Percentiles rank a stretch among this genome's conserved stretches.
Evolutionary conservation across 2,113 vertebrate species (phyloP).

Genomic region (Gymnogyps californianus): DNA sequence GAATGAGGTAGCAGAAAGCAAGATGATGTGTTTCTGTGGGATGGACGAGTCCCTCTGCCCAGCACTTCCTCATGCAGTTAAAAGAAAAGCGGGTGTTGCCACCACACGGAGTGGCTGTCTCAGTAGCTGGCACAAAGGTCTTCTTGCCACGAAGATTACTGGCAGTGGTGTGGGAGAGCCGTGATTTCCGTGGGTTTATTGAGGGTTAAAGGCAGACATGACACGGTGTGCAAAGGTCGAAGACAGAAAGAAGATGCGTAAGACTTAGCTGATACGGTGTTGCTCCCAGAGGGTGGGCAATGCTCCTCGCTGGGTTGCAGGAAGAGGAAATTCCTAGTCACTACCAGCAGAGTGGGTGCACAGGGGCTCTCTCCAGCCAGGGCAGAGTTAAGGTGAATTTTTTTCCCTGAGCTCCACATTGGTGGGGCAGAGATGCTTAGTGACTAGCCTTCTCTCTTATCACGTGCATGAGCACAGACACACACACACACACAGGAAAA

Average conservation of each 20-base stretch:
- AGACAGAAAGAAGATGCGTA: not conserved
- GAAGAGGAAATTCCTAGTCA: not conserved
- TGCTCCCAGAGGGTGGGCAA: not conserved
- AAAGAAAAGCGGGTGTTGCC: not conserved
- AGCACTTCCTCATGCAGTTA: not conserved
- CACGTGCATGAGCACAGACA: not conserved
- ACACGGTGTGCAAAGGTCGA: not conserved
- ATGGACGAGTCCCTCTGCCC: not conserved
- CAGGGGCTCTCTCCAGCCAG: not conserved
- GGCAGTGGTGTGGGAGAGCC: not conserved
- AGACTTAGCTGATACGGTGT: not conserved
- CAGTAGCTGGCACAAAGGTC: not conserved
- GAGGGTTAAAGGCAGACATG: not conserved
- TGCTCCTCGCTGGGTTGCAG: not conserved
- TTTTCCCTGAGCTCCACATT: not conserved
- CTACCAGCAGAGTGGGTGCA: not conserved
- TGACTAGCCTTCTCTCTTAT: not conserved
- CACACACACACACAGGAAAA: not conserved
- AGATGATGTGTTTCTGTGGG: not conserved
- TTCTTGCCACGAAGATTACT: not conserved
- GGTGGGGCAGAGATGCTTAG: not conserved
- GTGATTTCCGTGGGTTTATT: not conserved
- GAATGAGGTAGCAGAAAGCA: not conserved
- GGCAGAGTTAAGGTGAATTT: not conserved
- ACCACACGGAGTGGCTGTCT: not conserved